Evolutionary conservation across 2,797 vertebrate species (phyloP).

Genomic region (Scolopax bukidnonensis): DNA sequence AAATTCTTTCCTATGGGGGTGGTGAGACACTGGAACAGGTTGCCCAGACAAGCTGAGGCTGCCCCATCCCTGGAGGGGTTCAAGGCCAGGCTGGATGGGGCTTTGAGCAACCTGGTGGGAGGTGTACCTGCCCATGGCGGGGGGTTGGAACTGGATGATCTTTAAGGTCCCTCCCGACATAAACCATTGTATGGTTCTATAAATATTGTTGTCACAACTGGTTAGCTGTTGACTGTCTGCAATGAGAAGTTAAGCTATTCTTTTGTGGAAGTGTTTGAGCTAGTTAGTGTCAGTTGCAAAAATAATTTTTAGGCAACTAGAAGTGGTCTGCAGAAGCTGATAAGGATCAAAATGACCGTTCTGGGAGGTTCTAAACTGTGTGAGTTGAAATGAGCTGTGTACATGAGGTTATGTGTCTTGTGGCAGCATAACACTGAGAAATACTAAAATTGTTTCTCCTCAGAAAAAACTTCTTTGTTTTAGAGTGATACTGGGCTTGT

Average conservation of each 20-base stretch:
- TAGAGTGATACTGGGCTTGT: neutral
- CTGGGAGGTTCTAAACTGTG: neutral
- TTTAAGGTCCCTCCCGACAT: no score
- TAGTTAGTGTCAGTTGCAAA: neutral
- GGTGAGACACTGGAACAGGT: no score
- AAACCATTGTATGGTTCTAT: no score
- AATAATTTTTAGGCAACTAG: neutral
- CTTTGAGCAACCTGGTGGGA: no score
- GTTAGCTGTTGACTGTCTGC: neutral
- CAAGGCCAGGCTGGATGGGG: no score
- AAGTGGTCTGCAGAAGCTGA: neutral
- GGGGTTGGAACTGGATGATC: no score
- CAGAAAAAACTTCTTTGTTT: neutral
- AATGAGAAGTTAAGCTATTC: neutral
- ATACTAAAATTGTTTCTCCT: neutral
- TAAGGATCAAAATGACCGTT: neutral
- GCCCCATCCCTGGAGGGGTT: no score
- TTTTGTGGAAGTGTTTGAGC: neutral
- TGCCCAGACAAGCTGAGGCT: no score
- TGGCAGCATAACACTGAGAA: neutral
- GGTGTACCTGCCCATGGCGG: no score
- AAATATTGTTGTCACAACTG: neutral
- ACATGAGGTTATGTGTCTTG: neutral
- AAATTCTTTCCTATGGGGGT: no score
- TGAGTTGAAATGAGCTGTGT: neutral